Evolutionary conservation across 2,797 vertebrate genomes (phyloP), one percentile per base, ranked within the genome.

Genomic region (Sebastes goodei): DNA sequence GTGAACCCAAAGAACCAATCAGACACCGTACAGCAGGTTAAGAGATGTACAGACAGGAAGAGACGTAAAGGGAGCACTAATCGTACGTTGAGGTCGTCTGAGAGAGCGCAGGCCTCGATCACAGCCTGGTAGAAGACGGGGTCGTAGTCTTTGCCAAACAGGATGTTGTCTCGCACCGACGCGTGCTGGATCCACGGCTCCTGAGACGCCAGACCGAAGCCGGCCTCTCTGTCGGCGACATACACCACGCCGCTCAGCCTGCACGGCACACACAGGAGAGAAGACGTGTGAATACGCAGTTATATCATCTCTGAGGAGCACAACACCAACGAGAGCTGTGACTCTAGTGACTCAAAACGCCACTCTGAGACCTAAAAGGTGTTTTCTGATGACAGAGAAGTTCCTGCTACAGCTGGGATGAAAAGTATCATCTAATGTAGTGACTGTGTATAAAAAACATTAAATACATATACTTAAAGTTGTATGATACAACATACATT

Each of bases 141-240:
- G 17, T 98, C 85, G 42, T 96, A 97, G 21, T 95, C 87, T 86
- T 91, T 97, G 64, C 98, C 98, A 82, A 99, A 99, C 82, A 99
- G 94, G 85, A 99, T 97, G 93, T 99, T 99, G 88, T 98, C 96
- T 27, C 96, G 96, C 29, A 99, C 96, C 17, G 97, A 97, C 61
- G 96, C 95, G 62, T 98, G 97, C 91, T 99, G 99, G 89, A 99
- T 97, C 99, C 99, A 99, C 14, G 98, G 95, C 81, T 99, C 99
- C 95, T 99, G 98, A 2, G 96, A 89, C 10, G 94, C 96, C 82
- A 99, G 93, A 32, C 97, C 97, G 49, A 99, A 98, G 76, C 99
- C 98, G 29, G 85, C 86, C 76, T 95, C 96, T 86, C 95, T 91
- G 62, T 95, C 95, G 17, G 93, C 91, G 6, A 98, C 92, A 2